These are phyloP conservation scores for Spinus pinus DNA, from an alignment of 2,797 vertebrate genomes.

Conservation along the genomic window DNA sequence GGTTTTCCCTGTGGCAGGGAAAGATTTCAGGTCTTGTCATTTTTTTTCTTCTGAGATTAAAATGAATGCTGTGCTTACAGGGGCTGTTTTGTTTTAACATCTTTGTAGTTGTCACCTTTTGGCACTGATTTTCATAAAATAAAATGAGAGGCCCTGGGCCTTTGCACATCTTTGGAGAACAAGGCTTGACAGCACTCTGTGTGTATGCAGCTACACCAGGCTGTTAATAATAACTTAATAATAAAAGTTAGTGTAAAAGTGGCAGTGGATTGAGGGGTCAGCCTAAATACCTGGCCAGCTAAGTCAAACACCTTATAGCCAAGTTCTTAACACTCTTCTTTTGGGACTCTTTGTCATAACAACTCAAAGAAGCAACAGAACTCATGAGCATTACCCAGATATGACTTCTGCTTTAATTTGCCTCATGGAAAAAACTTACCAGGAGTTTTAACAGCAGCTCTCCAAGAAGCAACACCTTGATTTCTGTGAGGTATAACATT, in stretches of 20 bases:
- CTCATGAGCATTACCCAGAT: neutral
- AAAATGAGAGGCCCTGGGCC: neutral
- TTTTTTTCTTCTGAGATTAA: neutral
- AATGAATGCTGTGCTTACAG: neutral
- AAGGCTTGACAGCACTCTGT: neutral
- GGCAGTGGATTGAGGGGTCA: neutral
- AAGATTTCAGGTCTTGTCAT: neutral
- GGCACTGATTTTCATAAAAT: neutral
- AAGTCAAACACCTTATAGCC: neutral
- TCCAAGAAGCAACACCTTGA: neutral
- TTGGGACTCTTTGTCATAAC: neutral
- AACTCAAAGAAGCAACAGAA: neutral
- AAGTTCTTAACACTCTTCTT: neutral
- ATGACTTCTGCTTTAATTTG: neutral
- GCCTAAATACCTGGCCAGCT: neutral
- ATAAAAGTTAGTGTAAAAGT: neutral
- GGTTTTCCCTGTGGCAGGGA: constrained; percentile 2
- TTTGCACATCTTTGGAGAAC: neutral
- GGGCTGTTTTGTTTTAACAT: neutral
- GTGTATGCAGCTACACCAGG: neutral
- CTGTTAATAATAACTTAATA: neutral
- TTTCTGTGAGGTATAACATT: neutral
- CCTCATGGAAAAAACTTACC: neutral
- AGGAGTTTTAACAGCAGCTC: neutral
- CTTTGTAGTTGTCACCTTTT: neutral